Evolutionary conservation across 2,113 vertebrate genomes (phyloP), one percentile per base, ranked within the genome.

Genomic region (Otocyon megalotis): DNA sequence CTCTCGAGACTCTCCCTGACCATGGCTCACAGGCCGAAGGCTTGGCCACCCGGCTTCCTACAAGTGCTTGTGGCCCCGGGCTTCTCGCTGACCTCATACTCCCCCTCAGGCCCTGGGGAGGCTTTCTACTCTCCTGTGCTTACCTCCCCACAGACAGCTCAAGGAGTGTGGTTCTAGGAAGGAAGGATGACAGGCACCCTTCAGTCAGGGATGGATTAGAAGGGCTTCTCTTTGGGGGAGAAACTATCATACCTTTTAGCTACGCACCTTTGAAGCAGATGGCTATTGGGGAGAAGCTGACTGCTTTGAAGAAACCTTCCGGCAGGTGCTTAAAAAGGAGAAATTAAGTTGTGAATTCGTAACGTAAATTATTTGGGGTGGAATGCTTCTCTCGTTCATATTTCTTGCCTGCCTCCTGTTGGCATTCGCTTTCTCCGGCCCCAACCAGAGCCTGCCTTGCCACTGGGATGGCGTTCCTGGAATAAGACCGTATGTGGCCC

Each of bases 351-450:
- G 90, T 74, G 63, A 85, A 63, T 92, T 69, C 56, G 67, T 94
- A 37, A 88, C 76, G 32, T 81, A 85, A 83, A 91, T 88, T 81
- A 71, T 94, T 84, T 94, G 35, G 50, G 93, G 62, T 87, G 88
- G 82, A 89, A 37, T 54, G 8, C 79, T 17, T 79, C 74, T 83
- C 26, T 62, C 32, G 11, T 80, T 90, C 63, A 6, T 17, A 54
- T 50, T 37, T 54, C 56, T 35, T 79, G 62, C 60, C 8, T 8
- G 50, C 22, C 43, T 35, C 22, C 43, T 74, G 14, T 6, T 58
- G 26, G n/a, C 14, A 30, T 62, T 84, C 24, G 37, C 9, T 67
- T 17, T 89, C 56, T 32, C 37, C 6, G 8, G 65, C 13, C 43
- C 15, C 30, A 26, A 14, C 28, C 67, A 53, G 80, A 96, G 56